These are phyloP conservation scores for Cydia pomonella DNA, from an alignment of 1,140 invertebrate species.

Conservation along the genomic window DNA sequence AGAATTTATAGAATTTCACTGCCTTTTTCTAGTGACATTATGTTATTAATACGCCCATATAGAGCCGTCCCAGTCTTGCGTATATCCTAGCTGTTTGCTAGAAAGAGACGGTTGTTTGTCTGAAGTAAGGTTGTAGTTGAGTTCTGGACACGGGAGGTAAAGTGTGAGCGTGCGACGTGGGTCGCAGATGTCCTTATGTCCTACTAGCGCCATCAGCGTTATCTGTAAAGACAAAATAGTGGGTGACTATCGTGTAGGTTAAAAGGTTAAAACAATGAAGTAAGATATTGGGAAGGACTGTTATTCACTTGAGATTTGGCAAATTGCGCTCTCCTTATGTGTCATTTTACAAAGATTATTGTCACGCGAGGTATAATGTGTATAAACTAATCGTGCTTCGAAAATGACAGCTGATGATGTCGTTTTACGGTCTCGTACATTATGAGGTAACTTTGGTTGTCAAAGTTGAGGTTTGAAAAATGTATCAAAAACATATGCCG, in stretches of 20 bases:
- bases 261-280: not conserved
- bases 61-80: not conserved
- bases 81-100: not conserved
- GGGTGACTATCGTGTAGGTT: not conserved
- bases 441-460: no score
- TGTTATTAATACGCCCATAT: not conserved
- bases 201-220: slow-evolving; percentile 35
- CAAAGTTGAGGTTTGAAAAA: no score
- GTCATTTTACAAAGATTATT: no score
- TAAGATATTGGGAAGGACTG: no score
- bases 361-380: no score
- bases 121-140: not conserved
- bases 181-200: slow-evolving; percentile 20
- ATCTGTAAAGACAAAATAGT: slow-evolving; percentile 40
- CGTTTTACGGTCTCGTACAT: no score
- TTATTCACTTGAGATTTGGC: no score
- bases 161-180: not conserved
- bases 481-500: no score
- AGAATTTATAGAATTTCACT: not conserved
- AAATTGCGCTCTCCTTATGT: no score
- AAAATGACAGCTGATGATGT: no score
- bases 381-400: no score
- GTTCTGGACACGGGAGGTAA: slow-evolving; percentile 5
- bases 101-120: not conserved
- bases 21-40: not conserved